A percentile compares a stretch with the other conserved stretches of the same genome.
Conservation (phyloP, 2,797 vertebrate species). For the Scomberomorus guttatus region DNA sequence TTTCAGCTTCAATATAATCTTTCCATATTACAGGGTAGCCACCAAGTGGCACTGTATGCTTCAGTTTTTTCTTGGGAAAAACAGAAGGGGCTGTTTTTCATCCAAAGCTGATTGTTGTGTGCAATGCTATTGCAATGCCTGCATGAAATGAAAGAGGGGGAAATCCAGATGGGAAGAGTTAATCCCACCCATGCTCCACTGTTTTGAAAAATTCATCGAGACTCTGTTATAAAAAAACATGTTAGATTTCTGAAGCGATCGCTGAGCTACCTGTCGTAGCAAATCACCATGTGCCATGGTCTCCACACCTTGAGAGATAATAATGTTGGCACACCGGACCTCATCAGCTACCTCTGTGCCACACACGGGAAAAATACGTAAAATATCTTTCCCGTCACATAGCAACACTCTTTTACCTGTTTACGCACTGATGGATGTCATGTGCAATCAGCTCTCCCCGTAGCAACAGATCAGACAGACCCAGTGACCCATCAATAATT, state of each 20-base stretch:
- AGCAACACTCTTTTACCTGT: conserved; percentile 48
- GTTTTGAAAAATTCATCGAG: conserved; percentile 22
- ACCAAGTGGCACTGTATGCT: conserved; percentile 68
- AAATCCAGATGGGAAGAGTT: conserved; percentile 34
- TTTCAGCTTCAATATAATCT: conserved; percentile 26
- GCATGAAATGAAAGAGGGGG: conserved; percentile 18
- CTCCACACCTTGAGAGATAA: conserved; percentile 37
- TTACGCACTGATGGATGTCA: conserved; percentile 55
- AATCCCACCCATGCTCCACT: conserved; percentile 23
- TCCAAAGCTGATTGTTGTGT: conserved; percentile 22
- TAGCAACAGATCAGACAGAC: conserved; percentile 45
- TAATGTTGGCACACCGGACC: conserved; percentile 33
- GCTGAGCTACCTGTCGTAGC: conserved; percentile 13
- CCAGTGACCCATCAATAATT: conserved; percentile 74
- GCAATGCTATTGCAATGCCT: conserved; percentile 17
- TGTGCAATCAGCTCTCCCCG: conserved; percentile 26
- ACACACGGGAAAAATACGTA: conserved; percentile 17
- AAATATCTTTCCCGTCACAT: conserved; percentile 43
- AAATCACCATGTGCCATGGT: conserved; percentile 37
- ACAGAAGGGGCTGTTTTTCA: conserved; percentile 5
- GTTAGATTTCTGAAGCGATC: conserved; percentile 18
- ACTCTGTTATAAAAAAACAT: conserved; percentile 4
- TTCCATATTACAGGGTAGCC: conserved; percentile 39
- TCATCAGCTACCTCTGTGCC: conserved; percentile 23
- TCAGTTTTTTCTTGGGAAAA: conserved; percentile 41